Percentiles rank a stretch among this genome's conserved stretches.
These are phyloP conservation scores for Empidonax traillii DNA, from an alignment of 2,113 vertebrate genomes.

Conservation along the genomic window DNA sequence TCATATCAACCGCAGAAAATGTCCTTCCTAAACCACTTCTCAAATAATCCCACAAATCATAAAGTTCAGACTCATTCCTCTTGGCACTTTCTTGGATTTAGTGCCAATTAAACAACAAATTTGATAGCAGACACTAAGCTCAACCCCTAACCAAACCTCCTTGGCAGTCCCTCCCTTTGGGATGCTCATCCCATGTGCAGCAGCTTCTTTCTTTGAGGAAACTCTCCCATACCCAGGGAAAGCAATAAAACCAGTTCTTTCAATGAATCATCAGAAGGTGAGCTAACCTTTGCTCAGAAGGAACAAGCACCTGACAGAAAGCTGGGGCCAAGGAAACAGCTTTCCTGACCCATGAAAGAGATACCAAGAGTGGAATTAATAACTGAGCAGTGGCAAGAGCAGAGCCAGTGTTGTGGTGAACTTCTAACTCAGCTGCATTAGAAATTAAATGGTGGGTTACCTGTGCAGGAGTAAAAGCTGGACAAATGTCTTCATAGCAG, in stretches of 20 bases:
- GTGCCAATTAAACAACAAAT: neutral
- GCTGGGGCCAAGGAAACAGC: neutral
- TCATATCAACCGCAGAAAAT: neutral
- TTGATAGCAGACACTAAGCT: neutral
- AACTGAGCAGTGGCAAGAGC: neutral
- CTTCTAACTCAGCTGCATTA: neutral
- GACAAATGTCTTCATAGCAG: neutral
- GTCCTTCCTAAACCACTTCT: neutral
- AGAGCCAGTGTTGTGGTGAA: neutral
- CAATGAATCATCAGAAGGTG: neutral
- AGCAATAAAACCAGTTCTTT: slow-evolving; percentile 31
- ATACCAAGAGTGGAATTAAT: neutral
- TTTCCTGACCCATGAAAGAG: neutral
- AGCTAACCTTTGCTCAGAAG: slow-evolving; percentile 33
- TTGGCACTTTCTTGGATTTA: neutral
- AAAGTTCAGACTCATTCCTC: neutral
- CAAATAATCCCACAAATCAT: neutral
- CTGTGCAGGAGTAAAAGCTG: neutral
- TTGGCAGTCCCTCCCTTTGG: neutral
- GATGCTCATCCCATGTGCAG: neutral
- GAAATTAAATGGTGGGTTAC: neutral
- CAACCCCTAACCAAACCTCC: neutral
- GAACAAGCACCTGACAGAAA: neutral
- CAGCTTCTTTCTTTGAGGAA: neutral
- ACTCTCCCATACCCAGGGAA: neutral